Percentiles rank a stretch among this genome's conserved stretches.
Conservation (phyloP, 2,888 invertebrate genomes). For the Drosophila helvetica region DNA sequence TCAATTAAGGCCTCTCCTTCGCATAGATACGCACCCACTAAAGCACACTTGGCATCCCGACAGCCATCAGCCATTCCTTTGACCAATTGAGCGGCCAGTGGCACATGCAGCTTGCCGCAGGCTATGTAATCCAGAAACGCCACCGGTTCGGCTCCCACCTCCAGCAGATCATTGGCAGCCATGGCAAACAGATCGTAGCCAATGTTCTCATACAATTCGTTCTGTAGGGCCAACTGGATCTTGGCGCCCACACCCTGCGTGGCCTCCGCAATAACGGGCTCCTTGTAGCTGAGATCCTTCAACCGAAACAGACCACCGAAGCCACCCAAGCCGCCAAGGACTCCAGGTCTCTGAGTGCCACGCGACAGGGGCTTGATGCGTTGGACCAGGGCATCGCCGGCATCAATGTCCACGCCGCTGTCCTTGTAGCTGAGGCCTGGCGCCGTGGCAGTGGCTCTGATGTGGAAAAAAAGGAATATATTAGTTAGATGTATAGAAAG, state of each 20-base stretch:
- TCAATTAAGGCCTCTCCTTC: too few species aligned
- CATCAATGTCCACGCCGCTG: conserved; percentile 96
- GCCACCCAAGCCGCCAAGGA: conserved; percentile 93
- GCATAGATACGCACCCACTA: conserved; percentile 88
- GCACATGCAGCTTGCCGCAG: conserved; percentile 92
- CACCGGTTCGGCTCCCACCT: conserved; percentile 97
- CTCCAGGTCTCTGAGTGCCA: conserved; percentile 91
- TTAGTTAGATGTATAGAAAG: not conserved
- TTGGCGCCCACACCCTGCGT: conserved; percentile 99
- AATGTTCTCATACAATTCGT: conserved; percentile 91
- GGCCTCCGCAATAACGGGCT: conserved; percentile 95
- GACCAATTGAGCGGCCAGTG: conserved; percentile 91
- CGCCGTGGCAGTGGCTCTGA: conserved; percentile 30
- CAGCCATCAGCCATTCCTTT: conserved; percentile 96
- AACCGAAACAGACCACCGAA: conserved; percentile 97
- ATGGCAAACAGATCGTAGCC: conserved; percentile 98
- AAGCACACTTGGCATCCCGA: conserved; percentile 91
- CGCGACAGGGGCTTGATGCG: conserved; percentile 92
- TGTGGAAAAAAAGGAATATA: not conserved
- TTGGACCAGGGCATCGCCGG: conserved; percentile 94
- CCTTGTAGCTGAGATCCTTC: conserved; percentile 87
- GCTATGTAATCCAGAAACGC: conserved; percentile 99
- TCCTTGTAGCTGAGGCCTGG: conserved; percentile 91
- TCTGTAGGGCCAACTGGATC: conserved; percentile 93
- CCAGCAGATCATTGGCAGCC: conserved; percentile 98